These are phyloP conservation scores for Myripristis jacobus DNA, from an alignment of 2,797 vertebrate genomes.

Conservation along the genomic window DNA sequence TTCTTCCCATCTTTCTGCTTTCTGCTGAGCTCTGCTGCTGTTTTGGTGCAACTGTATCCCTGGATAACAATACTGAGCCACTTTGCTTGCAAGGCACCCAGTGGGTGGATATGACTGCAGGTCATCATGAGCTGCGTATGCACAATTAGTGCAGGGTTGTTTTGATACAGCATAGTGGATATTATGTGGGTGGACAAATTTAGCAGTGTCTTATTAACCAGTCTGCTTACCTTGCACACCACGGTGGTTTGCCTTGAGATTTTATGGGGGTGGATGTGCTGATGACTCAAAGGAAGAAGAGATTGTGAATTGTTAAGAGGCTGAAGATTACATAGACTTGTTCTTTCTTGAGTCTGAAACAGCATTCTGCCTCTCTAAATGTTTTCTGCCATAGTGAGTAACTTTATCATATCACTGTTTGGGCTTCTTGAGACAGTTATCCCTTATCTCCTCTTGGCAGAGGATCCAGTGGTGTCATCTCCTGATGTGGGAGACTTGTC, in stretches of 20 bases:
- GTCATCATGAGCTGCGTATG: background rate
- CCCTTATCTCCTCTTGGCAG: conserved; percentile 70
- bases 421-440: conserved; percentile 21
- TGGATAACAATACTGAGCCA: background rate
- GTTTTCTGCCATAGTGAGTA: background rate
- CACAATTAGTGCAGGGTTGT: background rate
- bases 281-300: conserved; percentile 4
- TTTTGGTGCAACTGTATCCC: background rate
- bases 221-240: conserved; percentile 1
- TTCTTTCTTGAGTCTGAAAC: background rate
- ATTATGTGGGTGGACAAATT: conserved; percentile 18
- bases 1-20: background rate
- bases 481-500: conserved; percentile 95
- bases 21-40: conserved; percentile 2
- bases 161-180: background rate
- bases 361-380: background rate
- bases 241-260: background rate
- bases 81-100: background rate
- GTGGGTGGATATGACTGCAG: background rate
- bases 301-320: background rate
- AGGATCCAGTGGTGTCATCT: conserved; percentile 89
- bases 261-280: background rate
- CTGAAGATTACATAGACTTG: background rate
- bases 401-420: background rate
- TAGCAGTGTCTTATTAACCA: background rate